These are phyloP conservation scores for Pelecanus crispus DNA, from an alignment of 2,113 vertebrate genomes.

Conservation along the genomic window DNA sequence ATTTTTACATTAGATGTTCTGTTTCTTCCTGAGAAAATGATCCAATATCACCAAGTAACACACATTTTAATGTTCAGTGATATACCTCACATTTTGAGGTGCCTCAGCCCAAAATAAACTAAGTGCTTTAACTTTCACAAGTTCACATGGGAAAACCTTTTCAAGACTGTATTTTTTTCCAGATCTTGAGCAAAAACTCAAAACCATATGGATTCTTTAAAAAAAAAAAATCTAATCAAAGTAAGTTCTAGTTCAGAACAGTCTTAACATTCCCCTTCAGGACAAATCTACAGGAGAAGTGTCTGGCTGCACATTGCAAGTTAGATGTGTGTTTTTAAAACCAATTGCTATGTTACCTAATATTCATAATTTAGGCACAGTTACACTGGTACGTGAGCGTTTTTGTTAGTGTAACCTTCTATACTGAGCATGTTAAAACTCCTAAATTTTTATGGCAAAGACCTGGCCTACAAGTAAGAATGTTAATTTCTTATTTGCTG, in stretches of 20 bases:
- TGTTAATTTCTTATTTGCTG: neutral
- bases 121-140: neutral
- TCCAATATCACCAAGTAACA: neutral
- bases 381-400: neutral
- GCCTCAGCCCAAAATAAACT: neutral
- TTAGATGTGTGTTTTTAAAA: neutral
- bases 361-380: neutral
- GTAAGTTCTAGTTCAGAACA: neutral
- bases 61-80: neutral
- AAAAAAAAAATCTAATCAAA: neutral
- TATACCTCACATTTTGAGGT: neutral
- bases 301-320: neutral
- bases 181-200: neutral
- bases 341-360: neutral
- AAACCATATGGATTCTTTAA: neutral
- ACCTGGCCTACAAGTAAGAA: neutral
- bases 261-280: neutral
- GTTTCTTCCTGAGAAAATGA: neutral
- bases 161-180: neutral
- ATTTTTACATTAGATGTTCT: neutral
- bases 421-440: neutral
- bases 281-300: neutral
- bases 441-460: neutral
- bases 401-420: neutral
- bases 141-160: neutral